phyloP scores from a whole-genome alignment of 2,888 invertebrate genomes.

The Tetranychus piercei region DNA sequence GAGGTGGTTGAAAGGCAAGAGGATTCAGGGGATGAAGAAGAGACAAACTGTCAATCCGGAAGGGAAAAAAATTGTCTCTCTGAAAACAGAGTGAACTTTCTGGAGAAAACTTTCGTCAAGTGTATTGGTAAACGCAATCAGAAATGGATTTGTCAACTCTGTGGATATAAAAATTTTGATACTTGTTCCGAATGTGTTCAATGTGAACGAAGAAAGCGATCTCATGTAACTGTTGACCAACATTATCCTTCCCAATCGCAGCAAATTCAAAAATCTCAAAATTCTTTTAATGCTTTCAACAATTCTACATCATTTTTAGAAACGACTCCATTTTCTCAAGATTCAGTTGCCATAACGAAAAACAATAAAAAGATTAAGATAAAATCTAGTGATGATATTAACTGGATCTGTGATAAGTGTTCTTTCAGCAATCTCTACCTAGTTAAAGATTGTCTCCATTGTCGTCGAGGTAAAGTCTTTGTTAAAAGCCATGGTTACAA shows the following conservation, averaged over 20 bases:
- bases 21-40: neutral
- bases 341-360: neutral
- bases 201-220: slow-evolving; percentile 8
- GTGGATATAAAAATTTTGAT: slow-evolving; percentile 24
- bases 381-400: neutral
- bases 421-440: neutral
- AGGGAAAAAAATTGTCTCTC: neutral
- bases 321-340: neutral
- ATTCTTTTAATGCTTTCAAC: neutral
- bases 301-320: neutral
- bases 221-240: neutral
- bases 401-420: slow-evolving; percentile 1
- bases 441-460: neutral
- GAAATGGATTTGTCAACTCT: slow-evolving; percentile 26
- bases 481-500: neutral
- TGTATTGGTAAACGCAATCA: slow-evolving; percentile 27
- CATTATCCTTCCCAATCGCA: neutral
- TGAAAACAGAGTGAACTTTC: slow-evolving; percentile 20
- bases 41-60: neutral
- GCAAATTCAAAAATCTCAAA: neutral
- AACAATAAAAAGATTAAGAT: slow-evolving; percentile 1
- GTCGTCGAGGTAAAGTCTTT: neutral
- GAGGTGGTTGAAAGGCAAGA: neutral
- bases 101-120: slow-evolving; percentile 27
- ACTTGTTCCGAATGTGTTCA: slow-evolving; percentile 26